Base-by-base conservation (phyloP, 2,888 invertebrate species). In the Tanypteryx hageni region DNA sequence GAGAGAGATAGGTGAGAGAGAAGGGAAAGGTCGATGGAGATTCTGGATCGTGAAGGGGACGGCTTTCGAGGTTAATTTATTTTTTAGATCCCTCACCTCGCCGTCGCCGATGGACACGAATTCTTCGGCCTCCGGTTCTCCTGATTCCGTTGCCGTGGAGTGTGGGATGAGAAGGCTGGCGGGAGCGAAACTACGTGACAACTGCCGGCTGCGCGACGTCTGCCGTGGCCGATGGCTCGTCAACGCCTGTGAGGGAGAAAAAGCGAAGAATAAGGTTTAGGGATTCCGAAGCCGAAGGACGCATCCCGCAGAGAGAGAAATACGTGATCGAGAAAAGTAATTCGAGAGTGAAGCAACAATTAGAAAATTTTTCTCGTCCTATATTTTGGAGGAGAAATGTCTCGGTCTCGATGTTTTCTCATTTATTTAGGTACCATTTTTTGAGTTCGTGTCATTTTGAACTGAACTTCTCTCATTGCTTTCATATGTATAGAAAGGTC, bases 151-250 rank as follows among this genome's bases (percentile, higher is more conserved):
- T 92, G 92, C 93, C 93, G 95, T 95, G 11, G 92, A 81, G 27
- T 81, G 64, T n/a, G 86, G 57, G 14, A 85, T 56, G 27, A 86
- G 57, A 16, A 89, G 94, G 58, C 94, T 94, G 92, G 95, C 95
- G 93, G 96, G 97, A 93, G 95, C 97, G 95, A 96, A 98, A 95
- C 96, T 98, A 76, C 98, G 96, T 58, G 98, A 98, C 96, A 97
- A 97, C 94, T 97, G 97, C 93, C 95, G 95, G 81, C 96, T 94
- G 94, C 96, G 95, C 94, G 97, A 95, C 95, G 96, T 94, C 94
- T 96, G 95, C 95, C 96, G 94, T 94, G 96, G 95, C 95, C 96
- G 95, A 95, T 97, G 96, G 92, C 96, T 95, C 83, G 96, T 96
- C 94, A 98, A 95, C 92, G 96, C 96, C 95, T 96, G 95, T 0